phyloP scores from a whole-genome alignment of 2,888 invertebrate genomes.

The Orthosia incerta region DNA sequence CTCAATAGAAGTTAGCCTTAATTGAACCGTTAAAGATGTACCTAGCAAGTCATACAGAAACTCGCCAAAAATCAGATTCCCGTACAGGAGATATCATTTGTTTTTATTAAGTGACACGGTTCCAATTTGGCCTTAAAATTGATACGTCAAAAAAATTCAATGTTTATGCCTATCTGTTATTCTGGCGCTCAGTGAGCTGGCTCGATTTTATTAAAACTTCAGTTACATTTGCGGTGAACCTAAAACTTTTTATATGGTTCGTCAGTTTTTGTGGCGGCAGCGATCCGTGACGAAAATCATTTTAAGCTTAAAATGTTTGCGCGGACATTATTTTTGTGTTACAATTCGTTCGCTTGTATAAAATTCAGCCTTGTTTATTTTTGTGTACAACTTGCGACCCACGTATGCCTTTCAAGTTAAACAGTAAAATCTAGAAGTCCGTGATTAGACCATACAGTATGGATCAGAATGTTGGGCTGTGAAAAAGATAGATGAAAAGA shows the following conservation, averaged over 20 bases:
- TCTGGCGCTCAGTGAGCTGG: slow-evolving; percentile 42
- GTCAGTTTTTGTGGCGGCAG: slow-evolving; percentile 49
- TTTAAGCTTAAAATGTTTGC: slow-evolving; percentile 46
- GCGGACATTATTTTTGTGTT: slow-evolving; percentile 26
- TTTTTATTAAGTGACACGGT: slow-evolving; percentile 19
- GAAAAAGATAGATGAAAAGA: too few species aligned
- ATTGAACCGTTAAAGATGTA: too few species aligned
- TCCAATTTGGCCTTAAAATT: slow-evolving; percentile 45
- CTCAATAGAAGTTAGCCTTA: too few species aligned
- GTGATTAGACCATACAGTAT: too few species aligned
- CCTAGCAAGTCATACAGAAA: not conserved
- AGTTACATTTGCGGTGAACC: slow-evolving; percentile 51
- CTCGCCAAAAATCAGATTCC: not conserved
- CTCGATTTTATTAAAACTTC: slow-evolving; percentile 56
- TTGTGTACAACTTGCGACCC: not conserved
- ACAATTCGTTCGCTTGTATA: not conserved
- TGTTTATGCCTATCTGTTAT: slow-evolving; percentile 43
- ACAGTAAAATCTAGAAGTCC: too few species aligned
- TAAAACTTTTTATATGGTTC: slow-evolving; percentile 57
- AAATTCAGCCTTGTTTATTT: not conserved
- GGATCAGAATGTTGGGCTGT: too few species aligned
- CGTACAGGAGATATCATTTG: slow-evolving; percentile 1
- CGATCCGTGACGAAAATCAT: slow-evolving; percentile 43
- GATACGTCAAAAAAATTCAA: slow-evolving; percentile 55
- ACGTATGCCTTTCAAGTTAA: too few species aligned